These are phyloP conservation scores for Andrena marginata DNA, from an alignment of 2,888 invertebrate species.

Conservation along the genomic window DNA sequence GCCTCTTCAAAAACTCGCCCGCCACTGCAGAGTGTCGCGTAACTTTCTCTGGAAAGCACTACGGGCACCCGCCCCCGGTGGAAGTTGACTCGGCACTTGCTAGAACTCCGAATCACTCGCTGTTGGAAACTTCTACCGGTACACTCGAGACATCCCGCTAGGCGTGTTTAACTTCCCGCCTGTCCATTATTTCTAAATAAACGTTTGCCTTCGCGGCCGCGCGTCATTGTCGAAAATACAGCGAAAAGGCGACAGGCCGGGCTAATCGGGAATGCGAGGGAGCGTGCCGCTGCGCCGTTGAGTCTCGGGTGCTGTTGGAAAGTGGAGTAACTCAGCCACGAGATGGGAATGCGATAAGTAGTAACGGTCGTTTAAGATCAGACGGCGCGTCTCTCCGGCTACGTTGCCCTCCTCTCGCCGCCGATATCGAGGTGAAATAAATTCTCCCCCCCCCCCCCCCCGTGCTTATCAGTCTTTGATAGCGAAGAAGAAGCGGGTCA, in stretches of 20 bases:
- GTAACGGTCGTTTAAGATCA: conserved; percentile 51
- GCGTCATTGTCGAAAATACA: conserved; percentile 42
- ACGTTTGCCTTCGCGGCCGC: neutral
- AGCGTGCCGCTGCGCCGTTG: conserved; percentile 5
- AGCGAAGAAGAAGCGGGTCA: neutral
- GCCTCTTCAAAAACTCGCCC: neutral
- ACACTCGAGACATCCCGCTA: neutral
- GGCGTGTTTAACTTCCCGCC: neutral
- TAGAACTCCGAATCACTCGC: neutral
- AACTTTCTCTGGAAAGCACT: neutral
- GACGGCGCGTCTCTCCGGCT: conserved; percentile 33
- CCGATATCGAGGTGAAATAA: neutral
- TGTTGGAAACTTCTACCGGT: neutral
- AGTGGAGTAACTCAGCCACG: conserved; percentile 45
- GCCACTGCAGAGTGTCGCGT: neutral
- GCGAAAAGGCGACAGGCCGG: neutral
- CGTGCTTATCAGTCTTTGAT: neutral
- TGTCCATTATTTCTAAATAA: neutral
- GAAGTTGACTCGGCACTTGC: neutral
- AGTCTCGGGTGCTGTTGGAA: conserved; percentile 13
- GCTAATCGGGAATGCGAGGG: conserved; percentile 11
- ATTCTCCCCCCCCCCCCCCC: neutral
- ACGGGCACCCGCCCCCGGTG: neutral
- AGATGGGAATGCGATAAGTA: conserved; percentile 56
- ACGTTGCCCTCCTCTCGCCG: neutral